These are phyloP conservation scores for Spatulosminthurus flaviceps DNA, from an alignment of 2,888 invertebrate species.

Conservation along the genomic window DNA sequence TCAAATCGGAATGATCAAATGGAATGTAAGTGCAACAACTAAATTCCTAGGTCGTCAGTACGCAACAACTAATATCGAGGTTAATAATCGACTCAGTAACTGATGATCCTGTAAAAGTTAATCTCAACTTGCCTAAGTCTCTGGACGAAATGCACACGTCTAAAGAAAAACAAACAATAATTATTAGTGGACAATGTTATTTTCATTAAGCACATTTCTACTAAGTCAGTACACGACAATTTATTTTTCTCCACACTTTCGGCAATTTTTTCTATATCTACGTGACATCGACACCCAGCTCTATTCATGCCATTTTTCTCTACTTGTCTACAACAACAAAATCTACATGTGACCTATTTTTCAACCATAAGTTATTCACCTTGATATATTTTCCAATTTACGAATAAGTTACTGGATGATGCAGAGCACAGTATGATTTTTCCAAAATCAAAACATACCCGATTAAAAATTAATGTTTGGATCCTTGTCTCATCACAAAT, in stretches of 20 bases:
- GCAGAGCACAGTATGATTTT: no score
- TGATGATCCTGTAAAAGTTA: neutral
- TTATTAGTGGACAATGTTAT: neutral
- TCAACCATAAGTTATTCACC: no score
- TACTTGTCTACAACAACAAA: no score
- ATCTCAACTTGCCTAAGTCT: slow-evolving; percentile 7
- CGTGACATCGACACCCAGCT: no score
- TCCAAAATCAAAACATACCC: no score
- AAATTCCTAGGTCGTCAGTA: neutral
- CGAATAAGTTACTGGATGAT: no score
- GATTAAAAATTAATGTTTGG: slow-evolving; percentile 18
- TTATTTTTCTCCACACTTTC: no score
- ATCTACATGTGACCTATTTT: no score
- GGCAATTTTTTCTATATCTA: no score
- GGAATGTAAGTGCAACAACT: slow-evolving; percentile 1
- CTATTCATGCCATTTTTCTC: no score
- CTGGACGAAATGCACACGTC: slow-evolving; percentile 8
- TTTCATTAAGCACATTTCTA: neutral
- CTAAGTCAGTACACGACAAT: no score
- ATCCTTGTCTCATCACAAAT: slow-evolving; percentile 30
- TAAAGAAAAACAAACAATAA: neutral
- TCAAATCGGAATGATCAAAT: slow-evolving; percentile 1
- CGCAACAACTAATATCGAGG: neutral
- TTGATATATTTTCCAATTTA: no score
- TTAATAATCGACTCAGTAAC: neutral